phyloP scores from a whole-genome alignment of 2,888 invertebrate genomes.

The Falcaria lacertinaria region DNA sequence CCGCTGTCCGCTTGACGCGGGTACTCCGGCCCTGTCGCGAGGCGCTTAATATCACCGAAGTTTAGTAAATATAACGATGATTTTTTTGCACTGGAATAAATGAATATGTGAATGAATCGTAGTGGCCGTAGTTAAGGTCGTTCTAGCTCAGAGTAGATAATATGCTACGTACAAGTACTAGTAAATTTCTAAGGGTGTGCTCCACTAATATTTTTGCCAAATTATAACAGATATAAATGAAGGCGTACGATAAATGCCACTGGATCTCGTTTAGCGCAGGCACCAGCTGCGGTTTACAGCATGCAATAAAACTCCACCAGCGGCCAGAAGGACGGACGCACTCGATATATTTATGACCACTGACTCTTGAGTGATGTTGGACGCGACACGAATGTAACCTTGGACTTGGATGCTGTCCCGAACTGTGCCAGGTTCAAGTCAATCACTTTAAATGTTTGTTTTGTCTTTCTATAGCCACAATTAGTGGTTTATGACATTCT shows the following conservation, averaged over 20 bases:
- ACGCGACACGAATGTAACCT: neutral
- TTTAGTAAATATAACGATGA: neutral
- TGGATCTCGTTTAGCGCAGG: neutral
- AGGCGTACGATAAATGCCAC: neutral
- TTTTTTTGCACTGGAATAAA: neutral
- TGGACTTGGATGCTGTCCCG: too few species aligned
- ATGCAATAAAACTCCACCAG: neutral
- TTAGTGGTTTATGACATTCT: too few species aligned
- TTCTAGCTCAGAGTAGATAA: too few species aligned
- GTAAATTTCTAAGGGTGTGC: neutral
- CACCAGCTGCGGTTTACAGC: neutral
- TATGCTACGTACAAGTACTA: too few species aligned
- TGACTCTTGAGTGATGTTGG: neutral
- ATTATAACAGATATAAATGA: neutral
- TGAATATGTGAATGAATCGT: too few species aligned
- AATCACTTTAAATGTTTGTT: too few species aligned
- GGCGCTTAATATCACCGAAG: neutral
- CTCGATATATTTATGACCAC: neutral
- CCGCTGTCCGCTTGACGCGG: conserved; percentile 6
- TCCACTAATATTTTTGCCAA: neutral
- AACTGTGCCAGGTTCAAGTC: too few species aligned
- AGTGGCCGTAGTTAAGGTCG: too few species aligned
- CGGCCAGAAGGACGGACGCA: neutral
- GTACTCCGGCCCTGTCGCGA: conserved; percentile 6
- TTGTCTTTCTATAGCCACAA: too few species aligned